Evolutionary conservation across 2,888 invertebrate genomes (phyloP), one percentile per base, ranked within the genome.

Genomic region (Pterostichus madidus): DNA sequence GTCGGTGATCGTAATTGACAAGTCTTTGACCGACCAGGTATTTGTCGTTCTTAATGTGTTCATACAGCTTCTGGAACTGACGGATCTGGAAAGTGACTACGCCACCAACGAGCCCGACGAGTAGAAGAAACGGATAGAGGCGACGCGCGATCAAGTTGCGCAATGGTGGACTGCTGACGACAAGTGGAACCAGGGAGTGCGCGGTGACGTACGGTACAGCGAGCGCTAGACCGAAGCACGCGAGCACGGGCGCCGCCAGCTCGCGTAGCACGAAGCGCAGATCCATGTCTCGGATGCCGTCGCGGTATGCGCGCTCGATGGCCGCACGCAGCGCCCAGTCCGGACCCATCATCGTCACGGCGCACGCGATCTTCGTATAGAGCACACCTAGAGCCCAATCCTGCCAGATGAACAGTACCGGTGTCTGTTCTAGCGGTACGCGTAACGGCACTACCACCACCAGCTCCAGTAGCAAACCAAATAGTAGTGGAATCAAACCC

Each of bases 1-100:
- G 92, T 85, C 95, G 92, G 88, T 96, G 96, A 89, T 99, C 98
- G 91, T 99, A 99, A 91, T 99, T 99, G 35, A 99, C 99, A 85
- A 99, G 93, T 85, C 98, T 93, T 87, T 98, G 96, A 0, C 99
- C 99, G 11, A 99, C 99, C 73, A 99, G 93, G 91, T 99, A 99
- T 91, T 99, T 99, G 91, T 99, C 99, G 91, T 99, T 99, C 91
- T 99, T 98, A 88, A 99, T 99, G 90, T 98, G 98, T 89, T 99
- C 97, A 90, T 99, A 99, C 15, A 99, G 91, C 87, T 97, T 96
- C 87, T 94, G 95, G 91, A 99, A 97, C 89, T 99, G 99, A 81
- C 96, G 94, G 83, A 98, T 94, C 93, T 99, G 97, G 87, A 98
- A 95, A 84, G 93, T 92, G 80, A 96, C 91, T 85, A 98, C 92